These are phyloP conservation scores for Virgularia gustaviana DNA, from an alignment of 92 coral and sea anemone genomes.

Conservation along the genomic window DNA sequence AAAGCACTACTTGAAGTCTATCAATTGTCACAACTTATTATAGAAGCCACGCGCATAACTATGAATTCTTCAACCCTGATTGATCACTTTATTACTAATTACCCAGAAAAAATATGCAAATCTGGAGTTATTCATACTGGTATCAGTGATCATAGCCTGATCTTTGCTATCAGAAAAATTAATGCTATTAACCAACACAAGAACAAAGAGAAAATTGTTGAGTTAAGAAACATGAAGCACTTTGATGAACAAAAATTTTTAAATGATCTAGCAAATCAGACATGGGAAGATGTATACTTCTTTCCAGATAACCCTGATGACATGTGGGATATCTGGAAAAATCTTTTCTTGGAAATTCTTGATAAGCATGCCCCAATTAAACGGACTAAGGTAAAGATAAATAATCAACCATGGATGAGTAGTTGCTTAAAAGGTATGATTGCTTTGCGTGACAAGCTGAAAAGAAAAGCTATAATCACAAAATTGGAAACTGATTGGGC, in stretches of 20 bases:
- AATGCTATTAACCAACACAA: conserved; percentile 4
- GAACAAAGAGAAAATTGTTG: conserved; percentile 14
- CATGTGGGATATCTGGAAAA: too few relatives aligned
- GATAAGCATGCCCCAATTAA: conserved; percentile 43
- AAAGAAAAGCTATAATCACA: conserved; percentile 18
- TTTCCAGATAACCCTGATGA: conserved; percentile 11
- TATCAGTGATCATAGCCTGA: conserved; percentile 10
- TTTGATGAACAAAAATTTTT: conserved; percentile 22
- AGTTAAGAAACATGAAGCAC: conserved; percentile 33
- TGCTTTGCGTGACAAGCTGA: conserved; percentile 14
- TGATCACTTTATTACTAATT: conserved; percentile 3
- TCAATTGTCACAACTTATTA: conserved; percentile 19
- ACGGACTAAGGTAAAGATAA: conserved; percentile 19
- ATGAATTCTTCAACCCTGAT: not conserved
- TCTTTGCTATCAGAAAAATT: conserved; percentile 24
- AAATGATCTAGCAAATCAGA: conserved; percentile 18
- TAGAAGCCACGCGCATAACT: conserved; percentile 30
- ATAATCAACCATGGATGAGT: conserved; percentile 38
- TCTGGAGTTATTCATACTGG: conserved; percentile 2
- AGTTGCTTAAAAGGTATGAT: conserved; percentile 17
- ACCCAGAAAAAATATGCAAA: not conserved
- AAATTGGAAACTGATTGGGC: conserved; percentile 24
- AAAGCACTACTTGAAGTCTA: conserved; percentile 13
- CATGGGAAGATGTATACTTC: conserved; percentile 29
- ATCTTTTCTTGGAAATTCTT: too few relatives aligned